A percentile compares a stretch with the other conserved stretches of the same genome.
Conservation (phyloP, 2,113 vertebrate genomes). For the Notothenia coriiceps region DNA sequence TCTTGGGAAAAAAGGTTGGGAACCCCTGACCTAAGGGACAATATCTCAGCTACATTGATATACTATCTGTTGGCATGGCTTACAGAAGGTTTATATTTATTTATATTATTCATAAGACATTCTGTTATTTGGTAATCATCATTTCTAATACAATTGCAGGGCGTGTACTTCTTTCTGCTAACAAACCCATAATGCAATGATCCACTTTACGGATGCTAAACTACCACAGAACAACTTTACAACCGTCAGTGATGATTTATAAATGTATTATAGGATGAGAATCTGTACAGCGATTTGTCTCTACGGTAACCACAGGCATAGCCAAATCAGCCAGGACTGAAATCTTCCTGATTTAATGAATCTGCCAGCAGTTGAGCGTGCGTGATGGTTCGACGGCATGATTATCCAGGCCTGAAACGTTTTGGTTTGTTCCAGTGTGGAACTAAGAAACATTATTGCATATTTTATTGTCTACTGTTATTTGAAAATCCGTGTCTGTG, state of each 20-base stretch:
- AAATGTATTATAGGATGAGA: background rate
- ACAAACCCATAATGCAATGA: background rate
- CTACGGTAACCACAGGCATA: background rate
- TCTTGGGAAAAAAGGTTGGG: no score
- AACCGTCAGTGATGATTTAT: background rate
- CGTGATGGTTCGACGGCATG: background rate
- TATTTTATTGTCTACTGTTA: conserved; percentile 16
- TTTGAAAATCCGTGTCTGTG: background rate
- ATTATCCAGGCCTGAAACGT: conserved; percentile 6
- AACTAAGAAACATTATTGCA: background rate
- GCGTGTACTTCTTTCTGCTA: background rate
- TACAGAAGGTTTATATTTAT: no score
- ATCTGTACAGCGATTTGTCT: background rate
- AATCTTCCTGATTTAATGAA: conserved; percentile 2
- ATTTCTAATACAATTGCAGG: no score
- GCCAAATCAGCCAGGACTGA: background rate
- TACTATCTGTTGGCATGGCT: no score
- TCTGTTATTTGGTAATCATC: no score
- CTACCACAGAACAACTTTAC: background rate
- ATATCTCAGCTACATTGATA: no score
- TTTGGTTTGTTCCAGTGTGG: conserved; percentile 10
- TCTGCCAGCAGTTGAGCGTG: background rate
- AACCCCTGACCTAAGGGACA: no score
- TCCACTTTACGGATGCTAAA: background rate
- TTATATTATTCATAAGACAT: no score